phyloP scores from a whole-genome alignment of 2,888 invertebrate species.

The Volucella inflata region DNA sequence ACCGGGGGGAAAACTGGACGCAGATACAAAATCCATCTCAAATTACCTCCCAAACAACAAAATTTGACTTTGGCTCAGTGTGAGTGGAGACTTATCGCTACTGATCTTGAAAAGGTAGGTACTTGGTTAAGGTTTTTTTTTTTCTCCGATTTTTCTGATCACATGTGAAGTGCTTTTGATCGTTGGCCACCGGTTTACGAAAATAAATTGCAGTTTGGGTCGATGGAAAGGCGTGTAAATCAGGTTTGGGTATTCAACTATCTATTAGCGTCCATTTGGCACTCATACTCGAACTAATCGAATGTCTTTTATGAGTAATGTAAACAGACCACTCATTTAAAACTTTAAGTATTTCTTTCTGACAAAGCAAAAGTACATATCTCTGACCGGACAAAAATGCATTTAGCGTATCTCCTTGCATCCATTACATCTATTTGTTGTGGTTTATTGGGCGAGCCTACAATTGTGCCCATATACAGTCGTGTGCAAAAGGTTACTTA shows the following conservation, averaged over 20 bases:
- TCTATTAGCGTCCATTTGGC: conserved; percentile 16
- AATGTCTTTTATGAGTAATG: no score
- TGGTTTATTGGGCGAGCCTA: conserved; percentile 47
- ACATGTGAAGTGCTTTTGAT: conserved; percentile 52
- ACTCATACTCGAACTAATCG: not conserved
- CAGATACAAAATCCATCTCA: conserved; percentile 65
- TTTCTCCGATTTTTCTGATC: conserved; percentile 57
- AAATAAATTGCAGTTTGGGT: conserved; percentile 41
- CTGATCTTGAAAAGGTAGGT: conserved; percentile 61
- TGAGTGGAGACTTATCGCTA: conserved; percentile 57
- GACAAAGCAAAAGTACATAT: conserved; percentile 15
- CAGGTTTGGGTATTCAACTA: conserved; percentile 32
- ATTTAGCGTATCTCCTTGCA: conserved; percentile 47
- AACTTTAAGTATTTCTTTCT: no score
- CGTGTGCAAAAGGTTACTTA: conserved; percentile 37
- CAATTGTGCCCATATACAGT: not conserved
- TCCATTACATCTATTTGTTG: conserved; percentile 20
- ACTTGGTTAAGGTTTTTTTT: conserved; percentile 33
- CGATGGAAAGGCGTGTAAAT: conserved; percentile 29
- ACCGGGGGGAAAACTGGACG: conserved; percentile 24
- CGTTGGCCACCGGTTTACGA: conserved; percentile 37
- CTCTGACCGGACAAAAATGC: conserved; percentile 42
- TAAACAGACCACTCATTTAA: no score
- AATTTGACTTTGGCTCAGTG: conserved; percentile 5
- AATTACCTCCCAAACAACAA: conserved; percentile 51